Evolutionary conservation across 1,140 invertebrate species (phyloP).

Genomic region (Mylabris phalerata): DNA sequence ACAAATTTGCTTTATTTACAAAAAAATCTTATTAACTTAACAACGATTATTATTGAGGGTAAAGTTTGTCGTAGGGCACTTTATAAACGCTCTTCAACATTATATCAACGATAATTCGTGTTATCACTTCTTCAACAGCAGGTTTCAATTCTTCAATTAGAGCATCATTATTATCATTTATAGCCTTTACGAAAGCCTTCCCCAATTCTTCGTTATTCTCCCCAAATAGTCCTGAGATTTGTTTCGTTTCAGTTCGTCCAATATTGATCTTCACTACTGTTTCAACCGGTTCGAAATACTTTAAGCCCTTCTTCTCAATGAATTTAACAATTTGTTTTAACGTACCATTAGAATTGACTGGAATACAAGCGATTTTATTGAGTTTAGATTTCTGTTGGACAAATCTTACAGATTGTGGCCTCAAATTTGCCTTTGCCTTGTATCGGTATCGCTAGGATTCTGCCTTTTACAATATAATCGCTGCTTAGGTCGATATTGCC

Average conservation of each 20-base stretch:
- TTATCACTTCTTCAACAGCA: conserved; percentile 27
- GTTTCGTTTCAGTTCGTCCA: conserved; percentile 19
- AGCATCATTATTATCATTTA: conserved; percentile 29
- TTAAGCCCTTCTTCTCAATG: neutral
- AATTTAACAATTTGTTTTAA: conserved; percentile 2
- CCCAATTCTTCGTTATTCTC: conserved; percentile 24
- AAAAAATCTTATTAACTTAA: too few species aligned
- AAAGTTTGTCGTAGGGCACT: too few species aligned
- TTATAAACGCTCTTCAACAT: conserved; percentile 3
- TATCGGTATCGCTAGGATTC: conserved; percentile 27
- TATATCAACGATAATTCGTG: conserved; percentile 23
- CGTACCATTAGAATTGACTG: conserved; percentile 6
- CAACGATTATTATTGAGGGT: too few species aligned
- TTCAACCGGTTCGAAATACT: conserved; percentile 8
- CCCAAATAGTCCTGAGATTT: conserved; percentile 24
- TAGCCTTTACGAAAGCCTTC: conserved; percentile 15
- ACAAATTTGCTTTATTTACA: too few species aligned
- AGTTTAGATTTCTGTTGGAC: neutral
- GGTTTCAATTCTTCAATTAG: conserved; percentile 30
- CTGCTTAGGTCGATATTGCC: conserved; percentile 16
- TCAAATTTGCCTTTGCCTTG: conserved; percentile 26
- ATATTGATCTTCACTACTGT: conserved; percentile 25
- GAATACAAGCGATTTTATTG: neutral
- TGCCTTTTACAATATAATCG: conserved; percentile 25
- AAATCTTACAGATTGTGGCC: conserved; percentile 21